Evolutionary conservation across 2,113 vertebrate genomes (phyloP).

Genomic region (Chrysemys picta): DNA sequence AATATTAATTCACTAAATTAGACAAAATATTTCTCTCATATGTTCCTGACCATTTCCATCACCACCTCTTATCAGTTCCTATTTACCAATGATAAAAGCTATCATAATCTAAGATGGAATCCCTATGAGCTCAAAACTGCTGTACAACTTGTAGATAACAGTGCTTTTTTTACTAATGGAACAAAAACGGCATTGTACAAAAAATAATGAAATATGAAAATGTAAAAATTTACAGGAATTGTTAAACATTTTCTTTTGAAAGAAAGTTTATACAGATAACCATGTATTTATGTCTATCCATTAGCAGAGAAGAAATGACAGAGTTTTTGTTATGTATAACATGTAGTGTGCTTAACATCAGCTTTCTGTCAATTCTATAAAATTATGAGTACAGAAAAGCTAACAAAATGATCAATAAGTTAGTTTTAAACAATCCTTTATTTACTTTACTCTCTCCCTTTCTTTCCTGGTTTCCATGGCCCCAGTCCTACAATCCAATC

Average conservation of each 20-base stretch:
- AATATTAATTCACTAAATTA: not conserved
- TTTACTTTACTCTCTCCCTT: not conserved
- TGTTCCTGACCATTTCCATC: not conserved
- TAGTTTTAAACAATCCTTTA: not conserved
- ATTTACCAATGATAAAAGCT: not conserved
- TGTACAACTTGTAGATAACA: not conserved
- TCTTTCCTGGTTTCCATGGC: not conserved
- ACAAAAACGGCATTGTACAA: not conserved
- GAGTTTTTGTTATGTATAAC: not conserved
- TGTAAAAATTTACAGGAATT: not conserved
- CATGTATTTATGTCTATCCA: not conserved
- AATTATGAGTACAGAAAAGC: not conserved
- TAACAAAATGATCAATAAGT: not conserved
- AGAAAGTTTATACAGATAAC: not conserved
- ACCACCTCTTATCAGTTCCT: not conserved
- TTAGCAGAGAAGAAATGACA: not conserved
- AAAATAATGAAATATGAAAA: not conserved
- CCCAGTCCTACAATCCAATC: not conserved
- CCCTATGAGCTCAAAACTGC: not conserved
- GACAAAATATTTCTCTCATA: constrained; percentile 2
- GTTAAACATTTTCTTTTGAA: not conserved
- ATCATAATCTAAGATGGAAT: not conserved
- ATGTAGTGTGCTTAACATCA: not conserved
- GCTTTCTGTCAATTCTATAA: not conserved
- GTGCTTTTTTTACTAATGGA: not conserved